Conservation (phyloP, 2,888 invertebrate genomes). For the Cheilosia scutellata region DNA sequence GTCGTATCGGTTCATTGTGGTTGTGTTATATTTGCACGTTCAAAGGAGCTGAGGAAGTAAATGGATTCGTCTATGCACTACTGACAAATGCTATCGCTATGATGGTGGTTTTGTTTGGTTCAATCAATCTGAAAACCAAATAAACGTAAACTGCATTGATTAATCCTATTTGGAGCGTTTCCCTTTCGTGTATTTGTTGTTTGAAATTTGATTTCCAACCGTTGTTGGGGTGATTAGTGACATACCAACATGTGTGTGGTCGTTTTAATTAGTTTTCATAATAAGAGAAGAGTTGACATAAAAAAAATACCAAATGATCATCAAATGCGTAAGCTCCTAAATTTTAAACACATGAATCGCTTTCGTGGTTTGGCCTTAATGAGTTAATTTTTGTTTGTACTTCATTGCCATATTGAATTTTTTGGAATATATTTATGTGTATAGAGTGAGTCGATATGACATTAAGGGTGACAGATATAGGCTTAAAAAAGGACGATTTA, state of each 20-base stretch:
- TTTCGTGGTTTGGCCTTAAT: no score
- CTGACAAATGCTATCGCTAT: constrained; percentile 29
- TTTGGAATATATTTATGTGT: no score
- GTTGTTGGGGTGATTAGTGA: constrained; percentile 59
- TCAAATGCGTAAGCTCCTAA: background rate
- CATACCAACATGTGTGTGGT: constrained; percentile 55
- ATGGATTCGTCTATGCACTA: constrained; percentile 57
- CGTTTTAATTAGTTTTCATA: constrained; percentile 60
- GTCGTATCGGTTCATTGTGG: constrained; percentile 43
- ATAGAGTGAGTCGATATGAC: no score
- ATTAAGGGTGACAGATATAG: no score
- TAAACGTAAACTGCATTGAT: constrained; percentile 73
- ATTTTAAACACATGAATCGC: background rate
- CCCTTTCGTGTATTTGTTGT: constrained; percentile 40
- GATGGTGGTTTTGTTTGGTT: constrained; percentile 63
- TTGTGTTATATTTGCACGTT: constrained; percentile 65
- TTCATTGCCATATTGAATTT: no score
- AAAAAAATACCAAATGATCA: background rate
- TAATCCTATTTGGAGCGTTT: constrained; percentile 66
- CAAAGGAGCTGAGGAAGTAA: constrained; percentile 70
- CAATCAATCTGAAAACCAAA: constrained; percentile 74
- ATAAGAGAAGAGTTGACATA: background rate
- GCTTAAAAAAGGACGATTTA: no score
- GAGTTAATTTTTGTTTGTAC: no score
- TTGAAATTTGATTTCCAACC: constrained; percentile 62